Conservation (phyloP, 1,140 invertebrate genomes). For the Penaeus indicus region DNA sequence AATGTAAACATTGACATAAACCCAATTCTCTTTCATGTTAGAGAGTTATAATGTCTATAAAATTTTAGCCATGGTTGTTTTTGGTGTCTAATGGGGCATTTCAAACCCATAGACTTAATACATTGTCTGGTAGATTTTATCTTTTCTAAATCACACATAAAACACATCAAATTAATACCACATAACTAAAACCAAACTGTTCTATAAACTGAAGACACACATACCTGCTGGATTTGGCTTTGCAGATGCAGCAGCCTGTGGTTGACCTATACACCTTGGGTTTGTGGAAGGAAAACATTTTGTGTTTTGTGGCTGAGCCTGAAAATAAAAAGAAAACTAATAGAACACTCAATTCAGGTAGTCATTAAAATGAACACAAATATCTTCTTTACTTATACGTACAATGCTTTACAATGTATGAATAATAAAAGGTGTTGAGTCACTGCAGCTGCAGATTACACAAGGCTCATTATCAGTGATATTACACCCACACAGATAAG, state of each 20-base stretch:
- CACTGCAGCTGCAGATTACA: too few relatives aligned
- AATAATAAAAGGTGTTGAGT: too few relatives aligned
- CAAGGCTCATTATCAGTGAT: too few relatives aligned
- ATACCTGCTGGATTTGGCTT: constrained; percentile 87
- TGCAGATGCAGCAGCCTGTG: constrained; percentile 89
- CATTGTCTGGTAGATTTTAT: too few relatives aligned
- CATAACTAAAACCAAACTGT: background rate
- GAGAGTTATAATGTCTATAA: too few relatives aligned
- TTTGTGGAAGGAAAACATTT: constrained; percentile 91
- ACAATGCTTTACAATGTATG: too few relatives aligned
- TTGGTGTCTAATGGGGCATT: too few relatives aligned
- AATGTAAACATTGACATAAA: too few relatives aligned
- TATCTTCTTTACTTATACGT: background rate
- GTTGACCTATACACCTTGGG: constrained; percentile 88
- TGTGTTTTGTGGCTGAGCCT: constrained; percentile 52
- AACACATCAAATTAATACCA: background rate
- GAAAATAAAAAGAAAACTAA: constrained; percentile 36
- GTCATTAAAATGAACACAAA: background rate
- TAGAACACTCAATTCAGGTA: background rate
- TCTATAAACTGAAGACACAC: constrained; percentile 28
- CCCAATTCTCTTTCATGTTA: too few relatives aligned
- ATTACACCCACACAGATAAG: too few relatives aligned
- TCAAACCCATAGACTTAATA: too few relatives aligned
- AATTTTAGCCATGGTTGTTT: too few relatives aligned
- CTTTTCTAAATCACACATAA: background rate